phyloP scores from a whole-genome alignment of 2,113 vertebrate species.

The Atractosteus spatula region DNA sequence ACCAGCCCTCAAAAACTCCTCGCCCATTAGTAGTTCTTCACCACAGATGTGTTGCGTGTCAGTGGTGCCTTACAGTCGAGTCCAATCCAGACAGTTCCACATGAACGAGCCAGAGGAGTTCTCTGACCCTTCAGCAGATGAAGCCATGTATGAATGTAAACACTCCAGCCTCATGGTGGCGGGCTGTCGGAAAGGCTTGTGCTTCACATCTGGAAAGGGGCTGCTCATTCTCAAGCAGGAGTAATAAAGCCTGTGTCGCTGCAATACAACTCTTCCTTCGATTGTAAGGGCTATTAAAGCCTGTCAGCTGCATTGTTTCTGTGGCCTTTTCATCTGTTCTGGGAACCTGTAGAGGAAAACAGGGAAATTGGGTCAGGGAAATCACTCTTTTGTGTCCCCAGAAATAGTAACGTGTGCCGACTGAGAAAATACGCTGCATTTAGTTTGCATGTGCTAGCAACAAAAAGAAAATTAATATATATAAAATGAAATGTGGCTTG shows the following conservation, averaged over 20 bases:
- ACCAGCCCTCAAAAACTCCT: no score
- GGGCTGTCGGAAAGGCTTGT: conserved; percentile 10
- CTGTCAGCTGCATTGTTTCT: conserved; percentile 57
- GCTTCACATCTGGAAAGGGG: neutral
- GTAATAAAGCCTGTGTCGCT: conserved; percentile 49
- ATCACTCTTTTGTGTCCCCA: conserved; percentile 41
- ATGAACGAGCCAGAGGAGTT: conserved; percentile 35
- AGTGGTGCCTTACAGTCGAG: no score
- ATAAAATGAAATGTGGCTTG: neutral
- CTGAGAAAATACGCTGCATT: neutral
- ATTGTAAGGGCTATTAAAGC: conserved; percentile 58
- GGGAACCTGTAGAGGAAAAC: conserved; percentile 39
- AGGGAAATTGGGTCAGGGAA: conserved; percentile 61
- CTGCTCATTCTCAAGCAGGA: conserved; percentile 38
- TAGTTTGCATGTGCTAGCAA: neutral
- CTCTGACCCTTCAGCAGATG: conserved; percentile 52
- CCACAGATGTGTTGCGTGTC: no score
- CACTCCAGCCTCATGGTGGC: conserved; percentile 40
- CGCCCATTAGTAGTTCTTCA: no score
- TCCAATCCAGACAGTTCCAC: no score
- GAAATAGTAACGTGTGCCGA: conserved; percentile 35
- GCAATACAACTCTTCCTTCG: conserved; percentile 60
- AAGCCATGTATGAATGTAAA: conserved; percentile 51
- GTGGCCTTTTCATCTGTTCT: conserved; percentile 58
- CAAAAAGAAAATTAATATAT: neutral